Evolutionary conservation across 1,140 invertebrate species (phyloP).

Genomic region (Apis dorsata): DNA sequence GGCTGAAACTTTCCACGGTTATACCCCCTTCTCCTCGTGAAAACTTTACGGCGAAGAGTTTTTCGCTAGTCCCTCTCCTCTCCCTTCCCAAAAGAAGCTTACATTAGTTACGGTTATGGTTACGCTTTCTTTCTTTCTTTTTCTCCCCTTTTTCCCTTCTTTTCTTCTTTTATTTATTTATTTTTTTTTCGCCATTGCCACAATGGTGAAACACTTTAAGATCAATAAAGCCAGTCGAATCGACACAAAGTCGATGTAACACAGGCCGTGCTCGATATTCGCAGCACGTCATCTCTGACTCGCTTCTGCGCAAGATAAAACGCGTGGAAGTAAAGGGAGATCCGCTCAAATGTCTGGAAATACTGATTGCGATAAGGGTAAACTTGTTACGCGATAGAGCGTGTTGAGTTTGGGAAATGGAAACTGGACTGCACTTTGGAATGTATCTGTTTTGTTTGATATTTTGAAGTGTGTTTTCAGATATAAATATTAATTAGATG

Average conservation of each 20-base stretch:
- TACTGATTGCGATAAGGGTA: constrained; percentile 39
- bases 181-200: constrained; percentile 22
- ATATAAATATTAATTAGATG: no score
- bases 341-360: constrained; percentile 30
- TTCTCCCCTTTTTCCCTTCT: not conserved
- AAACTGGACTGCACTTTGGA: not conserved
- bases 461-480: not conserved
- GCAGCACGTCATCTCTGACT: constrained; percentile 29
- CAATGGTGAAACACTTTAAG: constrained; percentile 48
- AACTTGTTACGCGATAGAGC: not conserved
- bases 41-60: constrained; percentile 55
- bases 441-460: not conserved
- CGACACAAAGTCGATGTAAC: constrained; percentile 35
- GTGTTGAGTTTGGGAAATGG: not conserved
- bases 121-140: not conserved
- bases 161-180: not conserved
- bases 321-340: not conserved
- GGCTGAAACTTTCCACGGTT: constrained; percentile 53
- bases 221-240: constrained; percentile 54
- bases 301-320: constrained; percentile 18
- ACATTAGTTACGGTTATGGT: constrained; percentile 58
- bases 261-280: constrained; percentile 51
- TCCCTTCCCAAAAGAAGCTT: constrained; percentile 37
- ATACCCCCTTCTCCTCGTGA: constrained; percentile 1
- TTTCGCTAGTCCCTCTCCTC: not conserved